Evolutionary conservation across 2,113 vertebrate species (phyloP).

Genomic region (Sminthopsis crassicaudata): DNA sequence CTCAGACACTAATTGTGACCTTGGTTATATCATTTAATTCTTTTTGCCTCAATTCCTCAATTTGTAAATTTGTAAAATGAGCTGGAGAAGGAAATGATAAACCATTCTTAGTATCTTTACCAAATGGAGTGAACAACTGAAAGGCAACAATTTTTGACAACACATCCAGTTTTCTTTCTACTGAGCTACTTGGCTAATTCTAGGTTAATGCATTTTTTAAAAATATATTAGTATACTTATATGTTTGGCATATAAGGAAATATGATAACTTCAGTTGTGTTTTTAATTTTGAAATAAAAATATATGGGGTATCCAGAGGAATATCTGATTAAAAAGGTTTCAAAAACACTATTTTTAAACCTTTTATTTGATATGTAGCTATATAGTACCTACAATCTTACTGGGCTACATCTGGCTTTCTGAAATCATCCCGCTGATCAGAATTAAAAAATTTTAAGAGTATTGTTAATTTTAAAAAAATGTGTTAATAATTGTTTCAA

Average conservation of each 20-base stretch:
- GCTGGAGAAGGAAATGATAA: background rate
- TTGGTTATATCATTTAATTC: background rate
- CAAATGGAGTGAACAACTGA: background rate
- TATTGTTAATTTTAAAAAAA: too few species aligned
- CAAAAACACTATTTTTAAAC: background rate
- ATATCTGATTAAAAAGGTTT: background rate
- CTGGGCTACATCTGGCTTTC: too few species aligned
- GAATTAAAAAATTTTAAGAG: background rate
- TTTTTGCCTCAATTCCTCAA: too few species aligned
- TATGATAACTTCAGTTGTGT: background rate
- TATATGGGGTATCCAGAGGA: background rate
- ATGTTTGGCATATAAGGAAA: background rate
- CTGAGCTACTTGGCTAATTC: background rate
- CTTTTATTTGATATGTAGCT: background rate
- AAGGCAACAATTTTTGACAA: background rate
- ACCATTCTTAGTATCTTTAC: background rate
- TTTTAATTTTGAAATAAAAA: background rate
- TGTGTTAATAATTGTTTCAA: background rate
- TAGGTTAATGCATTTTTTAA: too few species aligned
- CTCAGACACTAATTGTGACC: background rate
- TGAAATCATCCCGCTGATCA: background rate
- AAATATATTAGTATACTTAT: too few species aligned
- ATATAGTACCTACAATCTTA: conserved; percentile 10
- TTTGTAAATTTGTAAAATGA: background rate
- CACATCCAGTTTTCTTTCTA: background rate